phyloP scores from a whole-genome alignment of 2,113 vertebrate species.

The Chinchilla lanigera region DNA sequence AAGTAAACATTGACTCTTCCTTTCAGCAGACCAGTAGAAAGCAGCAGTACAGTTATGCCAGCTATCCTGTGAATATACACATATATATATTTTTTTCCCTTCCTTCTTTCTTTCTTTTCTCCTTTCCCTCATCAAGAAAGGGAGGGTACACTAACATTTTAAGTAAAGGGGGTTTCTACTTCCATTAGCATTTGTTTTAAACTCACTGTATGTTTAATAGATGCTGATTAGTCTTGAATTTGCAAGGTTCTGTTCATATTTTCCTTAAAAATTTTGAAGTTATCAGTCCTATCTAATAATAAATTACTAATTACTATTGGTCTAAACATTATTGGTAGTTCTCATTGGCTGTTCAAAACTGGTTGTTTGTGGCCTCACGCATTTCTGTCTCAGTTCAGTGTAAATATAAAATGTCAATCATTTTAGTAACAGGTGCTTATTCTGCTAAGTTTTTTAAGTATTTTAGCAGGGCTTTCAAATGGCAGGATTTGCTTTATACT shows the following conservation, averaged over 20 bases:
- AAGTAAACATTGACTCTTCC: no score
- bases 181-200: background rate
- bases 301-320: background rate
- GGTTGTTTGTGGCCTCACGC: background rate
- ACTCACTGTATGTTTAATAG: background rate
- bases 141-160: background rate
- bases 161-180: background rate
- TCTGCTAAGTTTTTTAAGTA: background rate
- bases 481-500: background rate
- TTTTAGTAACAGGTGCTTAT: background rate
- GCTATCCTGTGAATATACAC: no score
- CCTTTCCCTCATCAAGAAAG: no score
- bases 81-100: no score
- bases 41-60: no score
- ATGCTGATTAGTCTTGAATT: background rate
- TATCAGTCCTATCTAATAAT: background rate
- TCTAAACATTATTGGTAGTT: background rate
- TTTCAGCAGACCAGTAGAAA: no score
- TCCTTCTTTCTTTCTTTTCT: no score
- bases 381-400: background rate
- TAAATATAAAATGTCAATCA: background rate
- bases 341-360: background rate
- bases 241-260: background rate
- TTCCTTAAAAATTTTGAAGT: constrained; percentile 10
- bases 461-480: constrained; percentile 23